A percentile compares a stretch with the other conserved stretches of the same genome.
phyloP scores from a whole-genome alignment of 2,113 vertebrate genomes.

The Merops nubicus region DNA sequence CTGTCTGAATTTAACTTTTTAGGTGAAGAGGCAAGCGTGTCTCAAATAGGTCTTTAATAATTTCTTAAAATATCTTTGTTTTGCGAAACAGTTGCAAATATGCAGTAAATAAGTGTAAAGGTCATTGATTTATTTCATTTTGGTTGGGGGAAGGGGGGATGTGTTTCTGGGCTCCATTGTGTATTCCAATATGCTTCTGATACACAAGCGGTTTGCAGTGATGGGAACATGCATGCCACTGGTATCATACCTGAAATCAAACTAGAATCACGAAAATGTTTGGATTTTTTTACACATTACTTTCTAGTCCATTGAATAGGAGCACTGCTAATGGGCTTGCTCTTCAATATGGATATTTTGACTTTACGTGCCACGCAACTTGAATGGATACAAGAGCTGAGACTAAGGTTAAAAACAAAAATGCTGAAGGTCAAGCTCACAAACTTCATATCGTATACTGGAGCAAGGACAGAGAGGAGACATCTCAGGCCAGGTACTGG shows the following conservation, averaged over 20 bases:
- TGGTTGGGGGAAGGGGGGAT: rapidly evolving
- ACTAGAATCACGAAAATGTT: neutral
- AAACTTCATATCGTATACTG: neutral
- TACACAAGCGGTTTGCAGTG: neutral
- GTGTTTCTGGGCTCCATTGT: neutral
- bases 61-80: neutral
- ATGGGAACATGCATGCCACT: neutral
- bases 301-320: neutral
- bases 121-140: neutral
- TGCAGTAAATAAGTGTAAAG: neutral
- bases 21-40: neutral
- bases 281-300: neutral
- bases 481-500: neutral
- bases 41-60: neutral
- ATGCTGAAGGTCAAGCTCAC: neutral
- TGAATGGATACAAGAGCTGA: neutral
- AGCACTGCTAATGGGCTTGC: neutral
- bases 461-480: neutral
- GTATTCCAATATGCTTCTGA: neutral
- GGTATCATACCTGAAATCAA: neutral
- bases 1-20: neutral
- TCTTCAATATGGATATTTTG: neutral
- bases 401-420: neutral
- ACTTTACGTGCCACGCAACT: rapidly evolving
- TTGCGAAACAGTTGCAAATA: neutral